Percentiles rank a stretch among this genome's conserved stretches.
Conservation (phyloP, 2,797 vertebrate species). For the Erethizon dorsatum region DNA sequence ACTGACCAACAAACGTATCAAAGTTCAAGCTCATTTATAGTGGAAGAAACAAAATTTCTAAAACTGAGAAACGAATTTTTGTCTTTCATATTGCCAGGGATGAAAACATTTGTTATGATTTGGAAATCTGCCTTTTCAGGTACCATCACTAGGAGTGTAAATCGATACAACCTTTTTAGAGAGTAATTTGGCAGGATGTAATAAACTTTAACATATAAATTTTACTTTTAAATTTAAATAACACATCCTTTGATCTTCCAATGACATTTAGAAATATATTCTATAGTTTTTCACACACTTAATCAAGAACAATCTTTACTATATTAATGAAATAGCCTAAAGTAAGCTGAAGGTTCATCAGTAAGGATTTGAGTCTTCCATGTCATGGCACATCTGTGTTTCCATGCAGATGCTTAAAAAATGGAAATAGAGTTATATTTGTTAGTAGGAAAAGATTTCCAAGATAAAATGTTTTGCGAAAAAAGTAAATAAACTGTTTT, state of each 20-base stretch:
- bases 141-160: slow-evolving; percentile 7
- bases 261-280: slow-evolving; percentile 59
- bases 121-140: slow-evolving; percentile 12
- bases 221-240: slow-evolving; percentile 77
- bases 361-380: background rate
- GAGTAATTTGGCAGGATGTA: slow-evolving; percentile 67
- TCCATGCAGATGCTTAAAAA: background rate
- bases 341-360: background rate
- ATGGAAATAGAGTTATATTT: background rate
- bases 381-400: background rate
- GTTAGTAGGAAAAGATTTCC: background rate
- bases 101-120: slow-evolving; percentile 8
- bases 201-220: slow-evolving; percentile 71
- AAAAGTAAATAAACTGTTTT: background rate
- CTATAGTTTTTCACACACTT: slow-evolving; percentile 13
- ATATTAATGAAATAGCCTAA: slow-evolving; percentile 40
- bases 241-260: slow-evolving; percentile 70
- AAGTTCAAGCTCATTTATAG: slow-evolving; percentile 31
- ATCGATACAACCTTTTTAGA: slow-evolving; percentile 68
- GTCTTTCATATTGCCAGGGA: background rate
- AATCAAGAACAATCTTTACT: background rate
- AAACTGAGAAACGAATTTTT: slow-evolving; percentile 47
- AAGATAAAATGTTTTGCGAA: background rate
- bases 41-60: slow-evolving; percentile 50
- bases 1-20: background rate